These are phyloP conservation scores for Pseudorhiza aurosa DNA, from an alignment of 30 jellyfish, hydroid and myxozoan species.

Conservation along the genomic window DNA sequence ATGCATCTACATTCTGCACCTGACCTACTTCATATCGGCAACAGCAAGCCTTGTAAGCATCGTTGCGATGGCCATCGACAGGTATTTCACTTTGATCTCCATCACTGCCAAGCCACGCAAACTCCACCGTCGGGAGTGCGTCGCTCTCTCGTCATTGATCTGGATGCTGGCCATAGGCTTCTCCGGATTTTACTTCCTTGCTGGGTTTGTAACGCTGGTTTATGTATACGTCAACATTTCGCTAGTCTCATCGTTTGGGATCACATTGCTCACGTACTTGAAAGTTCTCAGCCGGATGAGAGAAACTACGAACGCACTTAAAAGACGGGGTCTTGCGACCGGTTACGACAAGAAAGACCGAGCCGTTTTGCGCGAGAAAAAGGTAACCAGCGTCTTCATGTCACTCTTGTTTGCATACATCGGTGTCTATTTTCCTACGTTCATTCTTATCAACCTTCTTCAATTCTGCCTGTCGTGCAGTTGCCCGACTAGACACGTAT, in stretches of 20 bases:
- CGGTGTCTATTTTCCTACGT: conserved; percentile 70
- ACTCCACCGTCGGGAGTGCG: conserved; percentile 36
- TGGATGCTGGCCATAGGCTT: conserved; percentile 78
- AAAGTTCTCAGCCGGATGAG: conserved; percentile 30
- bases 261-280: conserved; percentile 66
- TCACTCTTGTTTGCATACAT: conserved; percentile 47
- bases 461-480: conserved; percentile 80
- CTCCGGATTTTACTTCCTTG: conserved; percentile 65
- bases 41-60: conserved; percentile 84
- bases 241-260: conserved; percentile 52
- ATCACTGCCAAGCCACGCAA: conserved; percentile 49
- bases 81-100: conserved; percentile 74
- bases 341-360: not conserved
- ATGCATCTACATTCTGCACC: conserved; percentile 41
- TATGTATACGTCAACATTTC: conserved; percentile 72
- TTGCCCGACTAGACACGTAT: conserved; percentile 73
- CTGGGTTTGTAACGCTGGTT: conserved; percentile 65
- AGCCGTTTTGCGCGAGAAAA: conserved; percentile 15
- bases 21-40: conserved; percentile 79
- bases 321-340: not conserved
- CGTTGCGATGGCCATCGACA: conserved; percentile 82
- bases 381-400: conserved; percentile 68
- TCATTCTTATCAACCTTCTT: conserved; percentile 65
- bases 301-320: not conserved
- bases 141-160: conserved; percentile 29